Base-by-base conservation (phyloP, 2,113 vertebrate species). In the Ameiurus melas region DNA sequence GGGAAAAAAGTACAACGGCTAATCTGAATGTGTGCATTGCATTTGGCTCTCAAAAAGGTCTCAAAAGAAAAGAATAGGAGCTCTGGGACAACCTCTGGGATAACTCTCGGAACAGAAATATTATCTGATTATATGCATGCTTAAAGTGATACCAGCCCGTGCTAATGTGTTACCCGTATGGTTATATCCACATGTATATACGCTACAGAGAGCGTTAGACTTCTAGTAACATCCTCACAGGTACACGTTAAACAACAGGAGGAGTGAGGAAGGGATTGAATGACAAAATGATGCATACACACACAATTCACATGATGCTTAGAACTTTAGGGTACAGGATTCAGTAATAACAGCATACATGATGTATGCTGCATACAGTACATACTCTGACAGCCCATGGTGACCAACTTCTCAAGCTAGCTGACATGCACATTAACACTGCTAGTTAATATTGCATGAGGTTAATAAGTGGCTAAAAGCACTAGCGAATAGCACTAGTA, bases 1-100 rank as follows among this genome's bases (percentile, higher is more conserved):
- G 89, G 86, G 81, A 91, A 92, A 85, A 80, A 83, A 84, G 43
- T 22, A 17, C 5, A 68, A 17, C 14, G 5, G 81, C 85, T 81
- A 84, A 85, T 86, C 81, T 85, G 58, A 89, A 36, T 39, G 47
- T 47, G 8, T 47, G 47, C 47, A 47, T 47, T 47, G 43, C 19
- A 20, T 78, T 84, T 78, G 20, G 51, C 13, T 66, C 79, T 85
- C 27, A 25, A 39, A 19, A 43, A 58, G 20, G 39, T 70, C 20
- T 77, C 57, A 39, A 39, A 60, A 55, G 39, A 30, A 81, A 57
- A 39, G 75, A 47, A 27, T 58, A 25, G 36, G 43, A 47, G 14
- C 33, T 62, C 5, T 60, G 33, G 22, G 36, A 86, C 25, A 39
- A 36, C 2, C 5, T 64, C 78, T 36, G 36, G 20, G 39, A 62